Evolutionary conservation across 2,113 vertebrate species (phyloP).

Genomic region (Cheilinus undulatus): DNA sequence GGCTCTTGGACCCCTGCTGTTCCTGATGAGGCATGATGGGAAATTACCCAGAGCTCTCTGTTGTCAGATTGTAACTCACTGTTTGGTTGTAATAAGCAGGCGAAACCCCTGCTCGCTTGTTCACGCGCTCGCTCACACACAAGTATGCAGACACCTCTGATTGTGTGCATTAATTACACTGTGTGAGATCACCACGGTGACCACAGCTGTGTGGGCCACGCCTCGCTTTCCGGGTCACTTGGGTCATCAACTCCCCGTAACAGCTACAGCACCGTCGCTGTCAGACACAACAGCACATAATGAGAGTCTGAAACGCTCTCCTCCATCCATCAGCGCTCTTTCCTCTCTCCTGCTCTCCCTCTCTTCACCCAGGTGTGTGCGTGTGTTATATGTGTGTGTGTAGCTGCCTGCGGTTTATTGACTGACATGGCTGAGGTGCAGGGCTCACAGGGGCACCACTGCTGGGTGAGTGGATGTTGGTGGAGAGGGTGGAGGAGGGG

Average conservation of each 20-base stretch:
- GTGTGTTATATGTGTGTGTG: constrained; percentile 27
- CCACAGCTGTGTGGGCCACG: constrained; percentile 79
- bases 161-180: constrained; percentile 81
- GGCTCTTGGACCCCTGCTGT: constrained; percentile 78
- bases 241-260: constrained; percentile 68
- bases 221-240: constrained; percentile 79
- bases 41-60: constrained; percentile 83
- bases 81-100: constrained; percentile 83
- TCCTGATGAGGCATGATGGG: constrained; percentile 84
- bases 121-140: constrained; percentile 40
- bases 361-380: constrained; percentile 32
- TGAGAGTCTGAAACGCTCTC: constrained; percentile 66
- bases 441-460: constrained; percentile 65
- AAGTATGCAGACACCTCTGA: constrained; percentile 69
- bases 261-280: constrained; percentile 66
- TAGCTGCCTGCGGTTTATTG: constrained; percentile 67
- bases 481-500: constrained; percentile 46
- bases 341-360: constrained; percentile 33
- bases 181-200: constrained; percentile 78
- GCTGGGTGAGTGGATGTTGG: constrained; percentile 65
- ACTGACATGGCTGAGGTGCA: constrained; percentile 62
- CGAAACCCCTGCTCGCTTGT: constrained; percentile 67
- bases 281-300: constrained; percentile 74
- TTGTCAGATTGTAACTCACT: constrained; percentile 82
- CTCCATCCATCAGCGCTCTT: constrained; percentile 59